Conservation (phyloP, 2,888 invertebrate genomes). For the Cylindroiulus punctatus region DNA sequence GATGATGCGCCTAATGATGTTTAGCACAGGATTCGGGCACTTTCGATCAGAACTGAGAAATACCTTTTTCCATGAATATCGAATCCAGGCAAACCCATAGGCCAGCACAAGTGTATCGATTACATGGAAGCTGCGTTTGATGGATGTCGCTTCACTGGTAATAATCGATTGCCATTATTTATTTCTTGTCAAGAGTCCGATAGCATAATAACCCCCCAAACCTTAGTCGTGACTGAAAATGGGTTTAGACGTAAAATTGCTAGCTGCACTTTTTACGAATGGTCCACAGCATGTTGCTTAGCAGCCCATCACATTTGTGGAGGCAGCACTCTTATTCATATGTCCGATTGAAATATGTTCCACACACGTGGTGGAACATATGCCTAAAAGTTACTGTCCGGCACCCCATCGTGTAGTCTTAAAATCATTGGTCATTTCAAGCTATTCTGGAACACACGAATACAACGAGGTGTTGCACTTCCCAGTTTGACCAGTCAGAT, state of each 20-base stretch:
- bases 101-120: slow-evolving; percentile 51
- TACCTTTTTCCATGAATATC: slow-evolving; percentile 49
- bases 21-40: slow-evolving; percentile 27
- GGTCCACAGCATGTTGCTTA: not conserved
- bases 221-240: not conserved
- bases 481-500: too few species aligned
- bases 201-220: not conserved
- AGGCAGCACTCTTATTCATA: too few species aligned
- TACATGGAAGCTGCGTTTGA: slow-evolving; percentile 43
- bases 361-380: too few species aligned
- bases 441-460: too few species aligned
- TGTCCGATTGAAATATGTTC: too few species aligned
- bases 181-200: slow-evolving; percentile 44
- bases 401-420: too few species aligned
- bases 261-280: not conserved
- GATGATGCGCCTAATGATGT: slow-evolving; percentile 37
- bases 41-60: slow-evolving; percentile 30
- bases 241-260: not conserved
- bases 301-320: not conserved
- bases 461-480: too few species aligned
- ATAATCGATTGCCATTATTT: slow-evolving; percentile 52
- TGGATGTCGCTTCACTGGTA: slow-evolving; percentile 52
- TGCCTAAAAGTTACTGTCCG: too few species aligned
- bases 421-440: too few species aligned
- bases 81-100: slow-evolving; percentile 44